Evolutionary conservation across 2,797 vertebrate genomes (phyloP).

Genomic region (Sebastes kiyomatsui): DNA sequence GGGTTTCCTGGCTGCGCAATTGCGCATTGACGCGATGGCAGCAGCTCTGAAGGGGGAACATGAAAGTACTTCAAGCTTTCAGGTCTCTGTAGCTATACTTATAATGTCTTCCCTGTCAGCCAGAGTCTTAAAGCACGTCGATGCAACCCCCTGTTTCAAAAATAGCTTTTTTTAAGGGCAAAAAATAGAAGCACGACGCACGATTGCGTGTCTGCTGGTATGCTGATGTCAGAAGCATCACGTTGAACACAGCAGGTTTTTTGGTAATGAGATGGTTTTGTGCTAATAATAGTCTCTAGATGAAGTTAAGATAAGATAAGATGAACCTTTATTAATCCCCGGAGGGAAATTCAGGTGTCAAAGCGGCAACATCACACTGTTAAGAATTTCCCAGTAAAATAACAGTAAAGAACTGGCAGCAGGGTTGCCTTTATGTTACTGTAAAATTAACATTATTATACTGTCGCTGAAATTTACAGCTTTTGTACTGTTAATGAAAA

Average conservation of each 20-base stretch:
- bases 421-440: too few relatives aligned
- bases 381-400: too few relatives aligned
- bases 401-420: too few relatives aligned
- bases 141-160: constrained; percentile 26
- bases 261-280: background rate
- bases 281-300: background rate
- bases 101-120: background rate
- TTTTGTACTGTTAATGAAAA: too few relatives aligned
- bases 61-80: constrained; percentile 2
- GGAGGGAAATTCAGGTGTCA: too few relatives aligned
- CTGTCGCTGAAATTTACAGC: too few relatives aligned
- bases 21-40: constrained; percentile 67
- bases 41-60: constrained; percentile 29
- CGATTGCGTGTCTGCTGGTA: constrained; percentile 53
- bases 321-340: too few relatives aligned
- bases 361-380: too few relatives aligned
- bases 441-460: too few relatives aligned
- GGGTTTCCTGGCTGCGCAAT: constrained; percentile 69
- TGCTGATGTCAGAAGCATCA: constrained; percentile 68
- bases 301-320: background rate
- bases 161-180: constrained; percentile 50
- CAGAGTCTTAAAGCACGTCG: background rate
- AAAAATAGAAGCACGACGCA: constrained; percentile 72
- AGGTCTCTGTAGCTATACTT: background rate
- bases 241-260: constrained; percentile 52